Evolutionary conservation across 2,113 vertebrate species (phyloP), one percentile per base, ranked within the genome.

Genomic region (Castor canadensis): DNA sequence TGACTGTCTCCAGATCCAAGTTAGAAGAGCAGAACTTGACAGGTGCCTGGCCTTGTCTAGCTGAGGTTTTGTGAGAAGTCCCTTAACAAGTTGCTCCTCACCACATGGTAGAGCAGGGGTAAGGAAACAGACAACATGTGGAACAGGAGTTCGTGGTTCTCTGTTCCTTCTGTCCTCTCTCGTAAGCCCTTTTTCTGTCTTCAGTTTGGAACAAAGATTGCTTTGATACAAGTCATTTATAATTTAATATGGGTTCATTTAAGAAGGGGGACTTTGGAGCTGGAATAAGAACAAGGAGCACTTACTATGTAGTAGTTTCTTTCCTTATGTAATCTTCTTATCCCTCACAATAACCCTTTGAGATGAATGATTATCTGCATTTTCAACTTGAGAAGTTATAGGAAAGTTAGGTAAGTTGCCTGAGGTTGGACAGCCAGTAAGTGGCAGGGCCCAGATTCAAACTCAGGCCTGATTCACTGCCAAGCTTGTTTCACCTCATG

Each of bases 191-290:
- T 91, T 86, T 40, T 60, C 58, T 89, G 60, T 45, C 52, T 71
- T 87, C 38, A 30, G 49, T 96, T 91, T 1, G 11, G 88, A 95
- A 84, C 52, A 69, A 77, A 92, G 64, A 71, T 83, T 43, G 69
- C 92, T 91, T 80, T 94, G 45, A 91, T 58, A 45, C 30, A 30
- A 86, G 16, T 89, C 43, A 75, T 89, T 93, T 94, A 22, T 94
- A 30, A 93, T 91, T 94, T 89, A 88, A 85, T 40, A 85, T 71
- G 47, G 47, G n/a, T 79, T 92, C 49, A 43, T 84, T 82, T 87
- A 64, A 80, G 54, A 76, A 89, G 81, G 71, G 52, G 60, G 30
- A 11, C 30, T 72, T 75, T 11, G 45, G 64, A 49, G 35, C 67
- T 84, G 19, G 38, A 72, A 38, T 45, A 49, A 52, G 76, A 94